Base-by-base conservation (phyloP, 2,888 invertebrate species). In the Entomobrya multifasciata region DNA sequence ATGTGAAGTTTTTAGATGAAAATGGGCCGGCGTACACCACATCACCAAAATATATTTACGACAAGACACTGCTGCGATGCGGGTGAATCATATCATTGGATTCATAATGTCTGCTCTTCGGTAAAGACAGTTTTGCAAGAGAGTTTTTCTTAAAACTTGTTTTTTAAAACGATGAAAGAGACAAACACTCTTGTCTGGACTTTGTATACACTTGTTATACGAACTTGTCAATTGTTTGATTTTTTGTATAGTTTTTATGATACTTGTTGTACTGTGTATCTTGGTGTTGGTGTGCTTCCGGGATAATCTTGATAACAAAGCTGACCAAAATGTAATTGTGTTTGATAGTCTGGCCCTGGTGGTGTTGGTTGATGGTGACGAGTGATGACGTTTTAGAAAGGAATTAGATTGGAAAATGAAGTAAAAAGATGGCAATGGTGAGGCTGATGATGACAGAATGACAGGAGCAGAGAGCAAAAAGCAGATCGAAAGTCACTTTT, bases 331-430 rank as follows among this genome's bases (percentile, higher is more conserved):
- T 20, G 22, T 30, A 20, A 67, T 41, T 22, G 36, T 36, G 62
- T 30, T 25, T 30, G 62, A 3, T 47, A 22, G 30, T 67, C 8
- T 67, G 67, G 36, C 36, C 36, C 5, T 6, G 36, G 36, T 57
- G 22, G 25, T 17, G 27, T 65, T 36, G 36, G 4, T 36, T 74
- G 52, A 74, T 25, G 74, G 27, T 74, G 49, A 52, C 52, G 52
- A 49, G 52, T 74, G 74, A 52, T 74, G 74, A 74, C 74, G 52
- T 74, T 52, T 74, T 74, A 74, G 74, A 74, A 74, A 74, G 74
- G 74, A 74, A 20, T 22, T 67, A 27, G 5, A 41, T 65, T 65
- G 36, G 60, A 25, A 41, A 13, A 10, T 57, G 41, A 11, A 47
- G 41, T 67, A 15, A 49, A n/a, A 49, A 49, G 67, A 25, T 25